Evolutionary conservation across 1,140 invertebrate genomes (phyloP).

Genomic region (Ceratina calcarata): DNA sequence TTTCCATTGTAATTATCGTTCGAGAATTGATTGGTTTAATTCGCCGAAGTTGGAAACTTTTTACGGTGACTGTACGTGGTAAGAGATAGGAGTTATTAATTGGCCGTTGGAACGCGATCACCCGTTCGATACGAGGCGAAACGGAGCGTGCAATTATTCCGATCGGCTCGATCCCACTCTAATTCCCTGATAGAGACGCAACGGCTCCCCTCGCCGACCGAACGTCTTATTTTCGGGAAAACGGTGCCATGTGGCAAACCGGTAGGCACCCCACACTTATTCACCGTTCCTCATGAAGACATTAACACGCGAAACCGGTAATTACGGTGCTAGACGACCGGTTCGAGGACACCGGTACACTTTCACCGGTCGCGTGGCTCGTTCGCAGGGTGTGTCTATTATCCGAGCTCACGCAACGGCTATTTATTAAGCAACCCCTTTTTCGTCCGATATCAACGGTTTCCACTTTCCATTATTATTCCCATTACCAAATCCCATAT

Average conservation of each 20-base stretch:
- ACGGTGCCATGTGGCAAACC: conserved; percentile 57
- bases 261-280: conserved; percentile 33
- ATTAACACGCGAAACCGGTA: conserved; percentile 68
- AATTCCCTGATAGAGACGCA: conserved; percentile 25
- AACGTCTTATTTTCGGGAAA: conserved; percentile 48
- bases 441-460: too few relatives aligned
- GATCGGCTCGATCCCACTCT: conserved; percentile 31
- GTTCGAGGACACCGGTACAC: background rate
- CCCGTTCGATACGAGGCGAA: conserved; percentile 14
- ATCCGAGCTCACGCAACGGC: conserved; percentile 47
- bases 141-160: conserved; percentile 53
- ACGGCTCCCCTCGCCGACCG: conserved; percentile 4
- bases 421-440: conserved; percentile 43
- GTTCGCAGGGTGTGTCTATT: conserved; percentile 10
- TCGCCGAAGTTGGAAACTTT: too few relatives aligned
- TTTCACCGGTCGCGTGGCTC: conserved; percentile 4
- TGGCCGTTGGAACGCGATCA: conserved; percentile 32
- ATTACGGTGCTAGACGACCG: conserved; percentile 61
- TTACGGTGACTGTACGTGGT: background rate
- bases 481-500: too few relatives aligned
- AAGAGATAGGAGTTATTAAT: conserved; percentile 33
- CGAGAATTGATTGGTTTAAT: too few relatives aligned
- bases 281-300: conserved; percentile 61
- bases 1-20: too few relatives aligned
- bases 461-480: too few relatives aligned